Conservation (phyloP, 2,888 invertebrate genomes). For the Hoplodrina blanda region DNA sequence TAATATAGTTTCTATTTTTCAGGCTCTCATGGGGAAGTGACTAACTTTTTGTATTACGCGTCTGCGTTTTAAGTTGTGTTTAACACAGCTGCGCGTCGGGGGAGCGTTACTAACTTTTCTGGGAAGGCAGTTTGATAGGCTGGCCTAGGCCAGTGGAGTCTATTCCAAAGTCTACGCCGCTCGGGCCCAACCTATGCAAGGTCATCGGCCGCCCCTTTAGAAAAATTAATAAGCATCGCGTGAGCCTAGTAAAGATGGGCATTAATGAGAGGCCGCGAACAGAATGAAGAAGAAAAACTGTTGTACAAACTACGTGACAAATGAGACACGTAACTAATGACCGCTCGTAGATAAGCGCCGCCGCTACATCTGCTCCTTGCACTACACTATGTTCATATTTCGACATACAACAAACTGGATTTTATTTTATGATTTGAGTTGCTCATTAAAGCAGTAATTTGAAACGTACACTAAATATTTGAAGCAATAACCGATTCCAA, state of each 20-base stretch:
- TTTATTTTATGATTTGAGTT: constrained; percentile 1
- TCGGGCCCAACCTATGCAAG: constrained; percentile 73
- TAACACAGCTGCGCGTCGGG: constrained; percentile 74
- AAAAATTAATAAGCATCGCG: constrained; percentile 80
- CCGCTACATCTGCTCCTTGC: constrained; percentile 35
- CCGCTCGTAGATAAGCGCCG: constrained; percentile 7
- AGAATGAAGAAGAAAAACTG: constrained; percentile 67
- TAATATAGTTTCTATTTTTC: constrained; percentile 61
- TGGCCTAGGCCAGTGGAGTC: constrained; percentile 52
- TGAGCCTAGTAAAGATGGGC: constrained; percentile 59
- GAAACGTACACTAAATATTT: constrained; percentile 3
- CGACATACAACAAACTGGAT: constrained; percentile 2
- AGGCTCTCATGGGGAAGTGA: constrained; percentile 65
- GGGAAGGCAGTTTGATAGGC: constrained; percentile 74
- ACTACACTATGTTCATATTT: constrained; percentile 15
- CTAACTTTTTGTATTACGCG: constrained; percentile 78
- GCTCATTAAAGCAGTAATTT: constrained; percentile 1
- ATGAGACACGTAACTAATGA: constrained; percentile 61
- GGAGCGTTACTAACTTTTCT: constrained; percentile 82
- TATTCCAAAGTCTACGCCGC: constrained; percentile 21
- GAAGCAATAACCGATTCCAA: constrained; percentile 10
- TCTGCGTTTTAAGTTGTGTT: constrained; percentile 76
- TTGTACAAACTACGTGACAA: constrained; percentile 68
- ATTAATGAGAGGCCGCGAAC: constrained; percentile 67
- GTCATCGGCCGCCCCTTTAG: constrained; percentile 75